phyloP scores from a whole-genome alignment of 2,888 invertebrate genomes.

The Epinotia brunnichana region DNA sequence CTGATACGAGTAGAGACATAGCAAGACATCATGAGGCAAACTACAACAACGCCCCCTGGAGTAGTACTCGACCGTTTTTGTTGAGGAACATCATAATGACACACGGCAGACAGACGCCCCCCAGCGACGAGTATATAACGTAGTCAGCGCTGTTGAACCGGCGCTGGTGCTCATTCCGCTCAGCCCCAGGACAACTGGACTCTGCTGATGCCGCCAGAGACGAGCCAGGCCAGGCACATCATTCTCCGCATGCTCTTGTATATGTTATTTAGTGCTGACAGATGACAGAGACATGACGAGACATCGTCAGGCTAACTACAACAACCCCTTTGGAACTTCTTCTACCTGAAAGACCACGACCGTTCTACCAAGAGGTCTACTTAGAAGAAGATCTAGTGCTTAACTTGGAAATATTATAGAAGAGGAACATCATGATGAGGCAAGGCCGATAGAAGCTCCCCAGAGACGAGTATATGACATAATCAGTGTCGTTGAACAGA shows the following conservation, averaged over 20 bases:
- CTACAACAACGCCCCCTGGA: too few species aligned
- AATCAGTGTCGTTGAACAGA: constrained; percentile 98
- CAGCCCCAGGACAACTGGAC: constrained; percentile 97
- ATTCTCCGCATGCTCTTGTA: not conserved
- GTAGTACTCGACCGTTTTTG: too few species aligned
- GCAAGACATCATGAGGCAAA: too few species aligned
- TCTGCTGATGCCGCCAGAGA: constrained; percentile 95
- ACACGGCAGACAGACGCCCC: constrained; percentile 99
- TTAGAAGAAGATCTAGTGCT: constrained; percentile 55
- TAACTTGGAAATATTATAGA: constrained; percentile 98
- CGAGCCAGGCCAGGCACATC: constrained; percentile 97
- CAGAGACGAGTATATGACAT: constrained; percentile 98
- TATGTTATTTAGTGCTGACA: not conserved
- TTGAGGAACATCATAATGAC: constrained; percentile 98
- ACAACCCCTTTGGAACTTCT: too few species aligned
- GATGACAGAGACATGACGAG: too few species aligned
- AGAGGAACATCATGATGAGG: constrained; percentile 98
- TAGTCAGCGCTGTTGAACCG: constrained; percentile 99
- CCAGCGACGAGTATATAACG: constrained; percentile 98
- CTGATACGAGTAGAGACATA: too few species aligned
- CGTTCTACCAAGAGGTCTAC: too few species aligned
- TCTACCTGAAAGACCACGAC: too few species aligned
- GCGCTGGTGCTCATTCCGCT: constrained; percentile 92
- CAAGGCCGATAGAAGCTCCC: constrained; percentile 99
- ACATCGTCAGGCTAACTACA: too few species aligned